Evolutionary conservation across 1,140 invertebrate species (phyloP), one percentile per base, ranked within the genome.

Genomic region (Drosophila bocki): DNA sequence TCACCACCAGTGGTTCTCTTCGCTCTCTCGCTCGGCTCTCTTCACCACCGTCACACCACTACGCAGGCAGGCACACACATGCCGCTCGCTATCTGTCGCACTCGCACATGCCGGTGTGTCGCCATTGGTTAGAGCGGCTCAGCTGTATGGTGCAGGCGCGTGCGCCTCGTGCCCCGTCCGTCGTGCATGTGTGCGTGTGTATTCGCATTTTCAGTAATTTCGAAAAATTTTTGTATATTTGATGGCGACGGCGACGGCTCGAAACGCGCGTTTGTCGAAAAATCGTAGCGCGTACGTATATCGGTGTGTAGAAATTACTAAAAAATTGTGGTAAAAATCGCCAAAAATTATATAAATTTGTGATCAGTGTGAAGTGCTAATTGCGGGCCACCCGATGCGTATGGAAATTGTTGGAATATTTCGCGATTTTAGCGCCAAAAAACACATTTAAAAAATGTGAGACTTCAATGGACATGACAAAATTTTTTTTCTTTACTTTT

Each of bases 201-300:
- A 90, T 91, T 91, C 85, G 81, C 78, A 76, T 82, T 85, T 90
- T 90, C 82, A 90, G 85, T 90, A 90, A 90, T 90, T 90, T 90
- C 85, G 85, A 90, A 90, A 81, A 71, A 68, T 71, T 91, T 91
- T 91, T 92, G 91, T 92, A 92, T 92, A 92, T 92, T 92, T 92
- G 91, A 88, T 86, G 91, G 86, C 82, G 84, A 88, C 83, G 64
- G 68, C 83, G 83, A 82, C 82, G 75, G 35, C 57, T 62, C 67
- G 67, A 88, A 92, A 92, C 87, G 87, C 91, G 91, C 91, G 84
- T 84, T 90, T 88, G 85, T 88, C 84, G 84, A 90, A 88, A 76
- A 87, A 90, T 80, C 76, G 81, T 88, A 88, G 78, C 84, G 88
- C 91, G 83, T 92, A 92, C 86, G 78, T 91, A 82, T 80, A 82